Conservation (phyloP, 2,888 invertebrate species). For the Cephus nigrinus region DNA sequence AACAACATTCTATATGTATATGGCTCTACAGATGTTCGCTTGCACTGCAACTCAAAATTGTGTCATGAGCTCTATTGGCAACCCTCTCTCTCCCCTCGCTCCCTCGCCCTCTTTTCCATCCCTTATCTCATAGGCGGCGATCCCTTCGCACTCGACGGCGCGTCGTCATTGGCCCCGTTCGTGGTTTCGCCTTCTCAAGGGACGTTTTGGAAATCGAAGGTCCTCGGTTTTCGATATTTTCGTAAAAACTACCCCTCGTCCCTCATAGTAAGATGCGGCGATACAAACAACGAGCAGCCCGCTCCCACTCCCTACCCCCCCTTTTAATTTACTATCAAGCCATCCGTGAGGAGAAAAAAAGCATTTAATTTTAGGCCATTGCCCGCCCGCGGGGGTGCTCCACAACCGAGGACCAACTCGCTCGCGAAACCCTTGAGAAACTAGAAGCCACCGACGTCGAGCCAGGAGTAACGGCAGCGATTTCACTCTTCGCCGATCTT, state of each 20-base stretch:
- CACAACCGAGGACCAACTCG: neutral
- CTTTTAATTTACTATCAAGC: neutral
- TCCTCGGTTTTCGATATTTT: neutral
- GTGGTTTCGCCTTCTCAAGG: neutral
- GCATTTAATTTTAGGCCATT: neutral
- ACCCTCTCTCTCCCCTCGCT: constrained; percentile 4
- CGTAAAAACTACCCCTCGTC: neutral
- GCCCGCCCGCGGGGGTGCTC: neutral
- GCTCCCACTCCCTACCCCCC: neutral
- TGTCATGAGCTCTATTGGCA: constrained; percentile 46
- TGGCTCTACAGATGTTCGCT: constrained; percentile 67
- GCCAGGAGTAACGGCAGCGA: neutral
- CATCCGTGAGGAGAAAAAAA: neutral
- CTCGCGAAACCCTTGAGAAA: neutral
- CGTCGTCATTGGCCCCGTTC: neutral
- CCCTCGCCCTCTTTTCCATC: constrained; percentile 1
- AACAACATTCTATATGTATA: constrained; percentile 66
- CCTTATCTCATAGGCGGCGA: neutral
- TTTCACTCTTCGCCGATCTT: neutral
- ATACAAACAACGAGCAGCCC: neutral
- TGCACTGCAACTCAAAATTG: constrained; percentile 66
- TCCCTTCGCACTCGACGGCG: neutral
- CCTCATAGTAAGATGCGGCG: neutral
- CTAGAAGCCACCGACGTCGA: neutral
- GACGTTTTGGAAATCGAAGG: neutral